phyloP scores from a whole-genome alignment of 2,888 invertebrate species.

The Rutpela maculata region DNA sequence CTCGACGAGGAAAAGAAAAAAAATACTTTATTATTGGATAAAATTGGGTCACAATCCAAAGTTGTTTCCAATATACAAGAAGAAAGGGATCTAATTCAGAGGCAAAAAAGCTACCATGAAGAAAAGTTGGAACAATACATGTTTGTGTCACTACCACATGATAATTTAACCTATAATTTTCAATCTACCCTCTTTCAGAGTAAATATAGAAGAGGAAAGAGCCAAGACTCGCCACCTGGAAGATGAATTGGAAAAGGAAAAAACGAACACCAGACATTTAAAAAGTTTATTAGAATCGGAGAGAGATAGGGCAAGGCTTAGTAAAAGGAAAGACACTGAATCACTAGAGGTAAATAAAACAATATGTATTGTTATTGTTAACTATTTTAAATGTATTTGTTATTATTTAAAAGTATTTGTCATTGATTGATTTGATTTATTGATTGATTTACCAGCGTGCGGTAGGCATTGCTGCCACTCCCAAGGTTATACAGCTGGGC shows the following conservation, averaged over 20 bases:
- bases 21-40: slow-evolving; percentile 39
- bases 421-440: too few species aligned
- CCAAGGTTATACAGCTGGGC: too few species aligned
- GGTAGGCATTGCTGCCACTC: too few species aligned
- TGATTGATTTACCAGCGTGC: too few species aligned
- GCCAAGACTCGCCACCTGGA: slow-evolving; percentile 55
- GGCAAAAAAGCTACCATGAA: slow-evolving; percentile 43
- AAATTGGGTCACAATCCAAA: slow-evolving; percentile 46
- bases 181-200: slow-evolving; percentile 46
- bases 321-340: slow-evolving; percentile 49
- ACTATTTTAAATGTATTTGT: too few species aligned
- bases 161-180: not conserved
- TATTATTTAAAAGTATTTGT: too few species aligned
- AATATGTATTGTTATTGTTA: too few species aligned
- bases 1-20: slow-evolving; percentile 54
- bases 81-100: slow-evolving; percentile 39
- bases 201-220: slow-evolving; percentile 57
- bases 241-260: slow-evolving; percentile 58
- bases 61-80: slow-evolving; percentile 37
- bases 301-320: slow-evolving; percentile 44
- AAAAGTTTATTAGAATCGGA: slow-evolving; percentile 54
- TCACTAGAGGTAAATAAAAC: slow-evolving; percentile 51
- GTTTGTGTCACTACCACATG: slow-evolving; percentile 14
- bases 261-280: slow-evolving; percentile 50
- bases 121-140: slow-evolving; percentile 48